Evolutionary conservation across 2,113 vertebrate species (phyloP), one percentile per base, ranked within the genome.

Genomic region (Jaculus jaculus): DNA sequence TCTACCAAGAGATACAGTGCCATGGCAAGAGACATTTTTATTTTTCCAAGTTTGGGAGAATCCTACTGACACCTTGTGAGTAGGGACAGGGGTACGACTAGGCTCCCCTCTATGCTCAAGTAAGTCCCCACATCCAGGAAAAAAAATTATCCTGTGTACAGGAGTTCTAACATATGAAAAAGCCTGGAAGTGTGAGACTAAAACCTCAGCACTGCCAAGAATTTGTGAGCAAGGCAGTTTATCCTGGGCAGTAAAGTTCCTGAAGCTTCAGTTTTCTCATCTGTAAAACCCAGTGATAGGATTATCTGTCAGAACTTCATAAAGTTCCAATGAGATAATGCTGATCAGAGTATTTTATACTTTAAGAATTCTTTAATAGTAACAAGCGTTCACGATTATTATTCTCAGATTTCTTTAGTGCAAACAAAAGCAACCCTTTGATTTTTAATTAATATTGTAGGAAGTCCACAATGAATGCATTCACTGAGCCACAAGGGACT

Each of bases 391-490:
- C 20, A 1, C 63, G 60, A 65, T 78, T 75, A 89, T 82, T 79
- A 34, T 75, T 51, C 12, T 51, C 73, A 3, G 74, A 85, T 85
- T 89, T 84, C 11, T 74, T 95, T 51, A n/a, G 4, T 58, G 5
- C 3, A 54, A 89, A 63, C 68, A 88, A 91, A 95, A 92, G 4
- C 68, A 91, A 89, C 51, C 51, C 72, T 96, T 91, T 95, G 90
- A 93, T 93, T 94, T 94, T 95, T 96, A 95, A 94, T 94, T 95
- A 96, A 92, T 94, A 85, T 60, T 30, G 2, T 89, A 84, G 81
- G 78, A 84, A 90, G 75, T 91, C 65, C 81, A 91, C 69, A 94
- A 85, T 61, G 81, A 89, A 65, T 82, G 77, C 23, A 37, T 92
- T 81, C 61, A 26, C 73, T 61, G 77, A 84, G 84, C 69, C 87